phyloP scores from a whole-genome alignment of 2,888 invertebrate species.

The Hyalella azteca region DNA sequence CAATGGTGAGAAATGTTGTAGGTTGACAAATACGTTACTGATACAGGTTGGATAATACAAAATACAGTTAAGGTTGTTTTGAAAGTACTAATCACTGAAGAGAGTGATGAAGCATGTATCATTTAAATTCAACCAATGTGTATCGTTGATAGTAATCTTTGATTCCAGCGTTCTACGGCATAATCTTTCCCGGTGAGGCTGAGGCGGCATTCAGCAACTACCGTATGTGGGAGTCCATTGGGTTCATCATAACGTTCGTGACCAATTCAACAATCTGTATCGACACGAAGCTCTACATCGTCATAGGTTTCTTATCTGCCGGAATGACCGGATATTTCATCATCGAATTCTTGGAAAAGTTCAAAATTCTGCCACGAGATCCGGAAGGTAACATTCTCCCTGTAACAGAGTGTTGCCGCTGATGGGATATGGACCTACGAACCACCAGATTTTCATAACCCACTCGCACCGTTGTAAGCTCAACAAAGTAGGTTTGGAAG shows the following conservation, averaged over 20 bases:
- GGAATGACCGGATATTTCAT: conserved; percentile 77
- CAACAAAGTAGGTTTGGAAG: no score
- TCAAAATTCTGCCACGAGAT: not conserved
- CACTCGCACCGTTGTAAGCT: no score
- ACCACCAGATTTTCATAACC: no score
- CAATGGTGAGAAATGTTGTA: conserved; percentile 68
- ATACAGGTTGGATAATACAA: no score
- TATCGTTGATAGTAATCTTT: no score
- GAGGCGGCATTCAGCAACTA: conserved; percentile 92
- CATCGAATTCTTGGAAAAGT: conserved; percentile 51
- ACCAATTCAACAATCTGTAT: conserved; percentile 87
- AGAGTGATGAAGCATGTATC: no score
- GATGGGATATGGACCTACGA: no score
- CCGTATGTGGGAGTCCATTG: conserved; percentile 86
- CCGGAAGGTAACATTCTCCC: not conserved
- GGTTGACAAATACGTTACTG: no score
- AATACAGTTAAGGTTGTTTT: no score
- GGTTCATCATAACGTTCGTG: conserved; percentile 87
- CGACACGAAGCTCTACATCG: conserved; percentile 82
- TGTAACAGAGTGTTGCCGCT: not conserved
- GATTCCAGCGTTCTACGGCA: conserved; percentile 80
- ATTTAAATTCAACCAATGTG: no score
- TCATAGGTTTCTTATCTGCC: conserved; percentile 76
- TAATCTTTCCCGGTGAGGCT: conserved; percentile 85
- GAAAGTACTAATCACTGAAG: no score